phyloP scores from a whole-genome alignment of 2,797 vertebrate species.

The Gallinago stenura region DNA sequence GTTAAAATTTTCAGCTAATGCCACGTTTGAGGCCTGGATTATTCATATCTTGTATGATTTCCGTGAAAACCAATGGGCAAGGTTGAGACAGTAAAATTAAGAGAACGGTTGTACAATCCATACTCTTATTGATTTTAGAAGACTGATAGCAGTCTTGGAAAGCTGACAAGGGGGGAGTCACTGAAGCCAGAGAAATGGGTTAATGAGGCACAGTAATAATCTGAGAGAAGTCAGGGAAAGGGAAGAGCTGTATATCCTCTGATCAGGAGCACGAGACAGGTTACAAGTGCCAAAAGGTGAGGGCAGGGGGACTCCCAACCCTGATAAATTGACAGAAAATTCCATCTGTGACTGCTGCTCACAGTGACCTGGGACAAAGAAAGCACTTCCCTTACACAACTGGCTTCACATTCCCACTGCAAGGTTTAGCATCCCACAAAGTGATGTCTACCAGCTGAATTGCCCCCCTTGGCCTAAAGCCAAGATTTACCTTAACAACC shows the following conservation, averaged over 20 bases:
- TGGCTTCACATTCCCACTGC: neutral
- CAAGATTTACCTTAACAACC: neutral
- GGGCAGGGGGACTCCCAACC: neutral
- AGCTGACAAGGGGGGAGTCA: neutral
- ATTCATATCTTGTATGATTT: neutral
- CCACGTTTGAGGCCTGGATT: neutral
- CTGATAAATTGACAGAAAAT: neutral
- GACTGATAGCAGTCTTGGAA: slow-evolving; percentile 8
- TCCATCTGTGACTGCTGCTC: neutral
- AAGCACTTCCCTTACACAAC: neutral
- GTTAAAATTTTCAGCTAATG: neutral
- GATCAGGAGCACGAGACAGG: neutral
- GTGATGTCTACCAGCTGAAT: neutral
- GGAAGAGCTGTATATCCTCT: neutral
- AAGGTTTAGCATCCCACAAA: neutral
- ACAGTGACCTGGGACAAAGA: neutral
- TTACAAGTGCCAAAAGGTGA: neutral
- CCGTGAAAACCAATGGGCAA: neutral
- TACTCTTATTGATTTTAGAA: slow-evolving; percentile 26
- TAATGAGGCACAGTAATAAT: neutral
- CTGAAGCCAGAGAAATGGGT: neutral
- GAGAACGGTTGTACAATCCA: slow-evolving; percentile 18
- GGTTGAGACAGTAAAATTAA: slow-evolving; percentile 34
- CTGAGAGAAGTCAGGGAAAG: neutral
- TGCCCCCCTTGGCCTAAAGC: neutral